Evolutionary conservation across 1,140 invertebrate species (phyloP), one percentile per base, ranked within the genome.

Genomic region (Drosophila tsacasi): DNA sequence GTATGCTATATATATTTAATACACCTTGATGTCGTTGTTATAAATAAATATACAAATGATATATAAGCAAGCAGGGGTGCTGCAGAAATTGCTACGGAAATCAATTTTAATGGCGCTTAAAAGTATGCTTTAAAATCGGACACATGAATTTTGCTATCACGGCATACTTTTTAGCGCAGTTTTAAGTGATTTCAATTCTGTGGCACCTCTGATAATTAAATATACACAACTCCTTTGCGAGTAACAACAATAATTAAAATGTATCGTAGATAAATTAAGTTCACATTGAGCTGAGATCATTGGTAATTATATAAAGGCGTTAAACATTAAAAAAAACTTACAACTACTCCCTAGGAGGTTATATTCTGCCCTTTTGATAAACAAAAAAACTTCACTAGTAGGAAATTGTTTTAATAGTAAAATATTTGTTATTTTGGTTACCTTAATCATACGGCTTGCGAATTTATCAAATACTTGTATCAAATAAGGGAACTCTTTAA

Each of bases 201-300:
- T 17, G 54, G 54, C 54, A 39, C 15, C 3, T 5, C 5, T 17
- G 5, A 25, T n/a, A 25, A 25, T n/a, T 25, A 57, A 57, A 57
- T 57, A 65, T 50, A 52, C 32, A 35, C 39, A 73, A 78, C 77
- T 55, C 52, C 60, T 42, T 64, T 73, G 69, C 74, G 35, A 55
- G 50, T 82, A 73, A 37, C 52, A 40, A 73, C 63, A 80, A 83
- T 69, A 86, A 79, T 50, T 63, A 75, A 76, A 76, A 66, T 76
- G 54, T 59, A 74, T 75, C 58, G 47, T 84, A 84, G 73, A 58
- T 75, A 76, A 54, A 54, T 60, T 76, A 66, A 66, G 32, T 40
- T 66, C 49, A 40, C 52, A 72, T 59, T 71, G 69, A 73, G 67
- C 67, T 73, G 52, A 72, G 50, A 37, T 78, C 71, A 64, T 71